Base-by-base conservation (phyloP, 53 echinoderm and acorn worm genomes). In the Zoroaster sp. region DNA sequence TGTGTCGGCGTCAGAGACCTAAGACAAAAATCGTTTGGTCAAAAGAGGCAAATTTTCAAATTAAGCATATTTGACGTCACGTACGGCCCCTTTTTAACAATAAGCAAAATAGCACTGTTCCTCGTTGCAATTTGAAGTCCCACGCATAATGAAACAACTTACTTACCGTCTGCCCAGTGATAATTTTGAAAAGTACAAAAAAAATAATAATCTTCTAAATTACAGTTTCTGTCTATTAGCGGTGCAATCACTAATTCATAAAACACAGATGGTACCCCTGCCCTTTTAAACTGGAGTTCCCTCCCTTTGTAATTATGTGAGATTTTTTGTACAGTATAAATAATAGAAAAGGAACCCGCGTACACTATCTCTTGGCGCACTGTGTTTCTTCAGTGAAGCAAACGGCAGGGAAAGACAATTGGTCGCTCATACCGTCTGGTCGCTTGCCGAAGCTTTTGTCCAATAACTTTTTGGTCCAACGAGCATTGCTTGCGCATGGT, bases 401-500 rank as follows among this genome's bases (percentile, higher is more conserved):
- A 28, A 59, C 63, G 17, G 28, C 28, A 59, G 11, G 28, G 28
- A 28, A 3, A 8, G 8, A 1, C 63, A 21, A 59, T 59, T 59
- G 63, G 21, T 59, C 63, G 23, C 63, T 10, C 63, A n/a, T 36
- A 25, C 79, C 79, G 59, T 79, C 63, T 79, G 79, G 53, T 39
- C 59, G 15, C 23, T n/a, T 18, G 78, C 78, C 25, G 30, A 31
- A 20, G 30, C 51, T 37, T 44, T 49, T 76, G 76, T 76, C 76
- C 14, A 45, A 28, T 76, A 10, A 28, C 30, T 51, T 36, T 51
- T 33, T 77, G 54, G 77, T 77, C 74, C 44, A 42, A 39, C 35
- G 77, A 49, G 49, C 77, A 77, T 77, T 77, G 77, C 36, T 52
- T 74, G 63, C 63, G 63, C 63, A 59, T 59, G 63, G 63, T 59